Evolutionary conservation across 2,888 invertebrate species (phyloP).

Genomic region (Mythimna pallens): DNA sequence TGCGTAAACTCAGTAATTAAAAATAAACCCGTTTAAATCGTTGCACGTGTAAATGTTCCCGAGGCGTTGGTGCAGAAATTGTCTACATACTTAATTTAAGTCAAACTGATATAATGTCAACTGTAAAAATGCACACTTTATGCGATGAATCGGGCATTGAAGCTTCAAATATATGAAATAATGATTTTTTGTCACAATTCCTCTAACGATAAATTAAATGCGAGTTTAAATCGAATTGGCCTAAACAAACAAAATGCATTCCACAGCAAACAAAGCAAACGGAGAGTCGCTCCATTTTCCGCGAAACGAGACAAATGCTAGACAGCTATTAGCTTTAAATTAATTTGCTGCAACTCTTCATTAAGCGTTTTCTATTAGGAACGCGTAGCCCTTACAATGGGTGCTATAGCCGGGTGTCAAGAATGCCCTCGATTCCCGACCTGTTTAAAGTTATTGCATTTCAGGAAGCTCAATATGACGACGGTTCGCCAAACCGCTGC

Average conservation of each 20-base stretch:
- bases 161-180: background rate
- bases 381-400: constrained; percentile 44
- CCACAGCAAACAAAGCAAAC: background rate
- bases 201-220: background rate
- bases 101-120: no score
- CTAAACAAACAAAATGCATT: background rate
- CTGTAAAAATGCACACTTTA: no score
- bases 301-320: constrained; percentile 5
- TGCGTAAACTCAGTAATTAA: constrained; percentile 29
- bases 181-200: background rate
- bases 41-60: background rate
- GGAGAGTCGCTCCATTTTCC: background rate
- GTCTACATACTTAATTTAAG: background rate
- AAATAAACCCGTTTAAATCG: constrained; percentile 1
- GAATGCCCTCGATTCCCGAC: constrained; percentile 67
- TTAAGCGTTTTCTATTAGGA: constrained; percentile 37
- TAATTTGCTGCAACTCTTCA: constrained; percentile 33
- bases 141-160: no score
- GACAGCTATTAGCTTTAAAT: constrained; percentile 21
- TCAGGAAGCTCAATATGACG: constrained; percentile 63
- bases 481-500: constrained; percentile 47
- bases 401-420: constrained; percentile 48
- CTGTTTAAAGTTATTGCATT: constrained; percentile 71
- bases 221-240: background rate
- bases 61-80: background rate